These are phyloP conservation scores for Pristionchus entomophagus DNA, from an alignment of 2,888 invertebrate genomes.

Conservation along the genomic window DNA sequence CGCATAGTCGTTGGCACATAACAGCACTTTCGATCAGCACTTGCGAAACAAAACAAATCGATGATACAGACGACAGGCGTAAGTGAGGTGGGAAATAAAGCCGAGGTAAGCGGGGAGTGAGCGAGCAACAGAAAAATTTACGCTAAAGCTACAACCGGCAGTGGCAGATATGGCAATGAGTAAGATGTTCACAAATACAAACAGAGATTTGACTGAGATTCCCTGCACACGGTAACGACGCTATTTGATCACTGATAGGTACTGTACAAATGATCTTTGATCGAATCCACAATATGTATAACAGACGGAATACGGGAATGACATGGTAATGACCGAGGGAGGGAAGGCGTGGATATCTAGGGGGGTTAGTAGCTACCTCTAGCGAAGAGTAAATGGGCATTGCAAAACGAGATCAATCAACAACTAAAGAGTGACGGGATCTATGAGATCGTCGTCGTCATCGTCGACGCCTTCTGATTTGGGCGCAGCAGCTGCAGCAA, in stretches of 20 bases:
- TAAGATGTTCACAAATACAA: neutral
- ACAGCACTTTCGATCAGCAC: neutral
- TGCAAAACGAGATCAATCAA: neutral
- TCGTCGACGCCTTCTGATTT: neutral
- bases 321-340: neutral
- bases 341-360: no score
- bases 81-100: constrained; percentile 39
- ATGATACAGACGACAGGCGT: neutral
- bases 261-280: neutral
- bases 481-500: neutral
- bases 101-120: constrained; percentile 30
- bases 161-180: constrained; percentile 11
- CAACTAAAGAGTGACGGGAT: neutral
- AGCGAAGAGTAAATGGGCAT: neutral
- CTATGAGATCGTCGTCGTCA: neutral
- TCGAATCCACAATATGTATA: neutral
- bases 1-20: constrained; percentile 28
- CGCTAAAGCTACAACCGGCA: constrained; percentile 8
- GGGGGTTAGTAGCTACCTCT: neutral
- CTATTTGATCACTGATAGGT: neutral
- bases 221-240: neutral
- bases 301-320: neutral
- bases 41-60: neutral
- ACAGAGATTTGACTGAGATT: neutral
- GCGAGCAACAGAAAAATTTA: neutral